Evolutionary conservation across 2,888 invertebrate species (phyloP).

Genomic region (Druceiella hillmani): DNA sequence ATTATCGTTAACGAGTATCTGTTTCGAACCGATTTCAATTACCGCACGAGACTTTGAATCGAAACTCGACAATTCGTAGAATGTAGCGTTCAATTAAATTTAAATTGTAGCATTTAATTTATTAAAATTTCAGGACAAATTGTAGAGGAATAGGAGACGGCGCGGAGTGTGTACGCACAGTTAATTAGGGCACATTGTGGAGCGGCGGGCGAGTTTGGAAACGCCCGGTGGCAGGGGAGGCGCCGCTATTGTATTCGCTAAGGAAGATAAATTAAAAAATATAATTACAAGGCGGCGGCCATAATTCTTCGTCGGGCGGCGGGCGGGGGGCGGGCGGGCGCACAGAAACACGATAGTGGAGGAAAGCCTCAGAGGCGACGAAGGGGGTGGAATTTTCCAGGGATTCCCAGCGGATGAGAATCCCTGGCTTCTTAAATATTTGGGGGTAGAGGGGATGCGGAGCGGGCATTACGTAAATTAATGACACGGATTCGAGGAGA

Average conservation of each 20-base stretch:
- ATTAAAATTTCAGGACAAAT: no score
- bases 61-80: no score
- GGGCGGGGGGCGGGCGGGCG: constrained; percentile 28
- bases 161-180: no score
- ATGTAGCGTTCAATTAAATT: no score
- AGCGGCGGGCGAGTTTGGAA: constrained; percentile 23
- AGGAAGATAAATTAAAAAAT: constrained; percentile 69
- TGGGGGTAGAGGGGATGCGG: constrained; percentile 54
- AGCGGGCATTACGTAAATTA: constrained; percentile 55
- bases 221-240: no score
- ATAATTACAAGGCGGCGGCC: constrained; percentile 64
- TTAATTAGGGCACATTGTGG: no score
- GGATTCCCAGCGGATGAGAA: constrained; percentile 30
- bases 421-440: constrained; percentile 56
- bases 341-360: constrained; percentile 39
- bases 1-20: no score
- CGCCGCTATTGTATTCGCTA: constrained; percentile 57
- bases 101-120: no score
- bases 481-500: constrained; percentile 56
- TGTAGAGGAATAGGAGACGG: no score
- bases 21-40: no score
- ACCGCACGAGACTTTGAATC: no score
- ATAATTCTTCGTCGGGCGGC: constrained; percentile 53
- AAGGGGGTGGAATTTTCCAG: constrained; percentile 5
- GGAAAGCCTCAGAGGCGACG: constrained; percentile 43